Conservation (phyloP, 1,140 invertebrate genomes). For the Sipha flava region DNA sequence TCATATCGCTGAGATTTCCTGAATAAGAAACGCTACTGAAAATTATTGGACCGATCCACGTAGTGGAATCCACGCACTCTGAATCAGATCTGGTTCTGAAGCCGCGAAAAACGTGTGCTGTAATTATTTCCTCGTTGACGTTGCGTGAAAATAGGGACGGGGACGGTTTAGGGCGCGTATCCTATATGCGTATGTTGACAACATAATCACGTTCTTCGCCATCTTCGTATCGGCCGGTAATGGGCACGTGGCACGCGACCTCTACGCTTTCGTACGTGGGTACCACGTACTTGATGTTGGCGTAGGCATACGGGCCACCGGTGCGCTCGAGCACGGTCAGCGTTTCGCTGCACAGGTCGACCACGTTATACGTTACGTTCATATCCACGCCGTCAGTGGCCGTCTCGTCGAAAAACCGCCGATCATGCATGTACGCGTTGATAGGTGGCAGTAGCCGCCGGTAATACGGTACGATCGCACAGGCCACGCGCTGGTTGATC, state of each 20-base stretch:
- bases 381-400: neutral
- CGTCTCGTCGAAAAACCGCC: neutral
- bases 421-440: neutral
- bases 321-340: neutral
- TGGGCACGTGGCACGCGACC: neutral
- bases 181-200: no score
- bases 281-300: neutral
- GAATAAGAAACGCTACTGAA: no score
- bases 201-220: no score
- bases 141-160: no score
- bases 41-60: no score
- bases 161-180: no score
- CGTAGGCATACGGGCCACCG: neutral
- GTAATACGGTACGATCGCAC: neutral
- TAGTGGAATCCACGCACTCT: no score
- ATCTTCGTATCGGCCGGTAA: no score
- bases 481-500: neutral
- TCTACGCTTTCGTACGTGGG: neutral
- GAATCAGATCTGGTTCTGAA: no score
- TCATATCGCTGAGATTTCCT: no score
- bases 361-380: neutral
- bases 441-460: neutral
- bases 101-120: no score
- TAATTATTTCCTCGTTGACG: no score
- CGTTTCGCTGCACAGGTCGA: neutral